Evolutionary conservation across 2,113 vertebrate genomes (phyloP).

Genomic region (Ceyx cyanopectus): DNA sequence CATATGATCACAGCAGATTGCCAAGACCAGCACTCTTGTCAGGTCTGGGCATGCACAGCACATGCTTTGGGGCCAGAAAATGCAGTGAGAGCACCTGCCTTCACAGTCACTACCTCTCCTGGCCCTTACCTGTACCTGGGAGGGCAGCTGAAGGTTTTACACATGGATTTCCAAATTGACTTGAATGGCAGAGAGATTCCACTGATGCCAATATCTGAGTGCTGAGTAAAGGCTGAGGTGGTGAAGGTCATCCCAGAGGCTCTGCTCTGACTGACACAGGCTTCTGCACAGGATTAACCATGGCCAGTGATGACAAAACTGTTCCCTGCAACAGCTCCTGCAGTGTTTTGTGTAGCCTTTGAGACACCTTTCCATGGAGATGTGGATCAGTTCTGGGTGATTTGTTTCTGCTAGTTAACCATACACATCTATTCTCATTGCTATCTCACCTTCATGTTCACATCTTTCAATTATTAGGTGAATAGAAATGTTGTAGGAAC

Average conservation of each 20-base stretch:
- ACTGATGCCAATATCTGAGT: not conserved
- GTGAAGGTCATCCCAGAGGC: not conserved
- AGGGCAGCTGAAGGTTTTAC: not conserved
- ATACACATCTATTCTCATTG: not conserved
- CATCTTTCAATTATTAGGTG: not conserved
- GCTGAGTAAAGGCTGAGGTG: not conserved
- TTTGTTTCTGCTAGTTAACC: not conserved
- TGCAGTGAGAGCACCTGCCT: not conserved
- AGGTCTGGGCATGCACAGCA: slow-evolving; percentile 2
- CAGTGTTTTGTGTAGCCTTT: not conserved
- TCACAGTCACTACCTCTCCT: not conserved
- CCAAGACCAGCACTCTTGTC: not conserved
- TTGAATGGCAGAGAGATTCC: not conserved
- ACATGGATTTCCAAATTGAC: not conserved
- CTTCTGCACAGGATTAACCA: not conserved
- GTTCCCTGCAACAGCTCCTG: not conserved
- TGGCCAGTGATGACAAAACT: rapidly evolving
- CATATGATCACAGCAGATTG: not conserved
- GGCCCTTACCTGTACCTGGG: not conserved
- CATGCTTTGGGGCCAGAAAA: not conserved
- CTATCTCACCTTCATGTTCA: not conserved
- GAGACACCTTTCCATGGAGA: not conserved
- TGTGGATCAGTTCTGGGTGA: not conserved
- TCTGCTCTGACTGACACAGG: not conserved
- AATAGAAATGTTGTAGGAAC: not conserved